Conservation (phyloP, 2,797 vertebrate genomes). For the Dermochelys coriacea region DNA sequence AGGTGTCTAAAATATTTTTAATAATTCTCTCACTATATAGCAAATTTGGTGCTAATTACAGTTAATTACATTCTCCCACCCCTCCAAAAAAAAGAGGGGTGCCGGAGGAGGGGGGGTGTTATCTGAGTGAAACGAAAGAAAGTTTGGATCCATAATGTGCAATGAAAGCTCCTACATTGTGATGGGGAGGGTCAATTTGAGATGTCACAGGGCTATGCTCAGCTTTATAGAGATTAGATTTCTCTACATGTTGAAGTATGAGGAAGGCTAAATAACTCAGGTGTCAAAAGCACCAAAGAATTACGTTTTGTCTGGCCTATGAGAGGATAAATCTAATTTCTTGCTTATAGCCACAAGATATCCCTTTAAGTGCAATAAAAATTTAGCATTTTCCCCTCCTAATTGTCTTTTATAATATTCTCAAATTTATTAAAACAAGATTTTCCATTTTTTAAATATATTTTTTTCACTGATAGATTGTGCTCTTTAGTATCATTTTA, state of each 20-base stretch:
- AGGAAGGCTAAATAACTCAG: slow-evolving; percentile 79
- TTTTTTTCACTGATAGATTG: slow-evolving; percentile 81
- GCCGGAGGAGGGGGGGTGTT: background rate
- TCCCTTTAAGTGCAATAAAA: slow-evolving; percentile 71
- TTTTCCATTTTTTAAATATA: slow-evolving; percentile 73
- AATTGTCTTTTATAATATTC: slow-evolving; percentile 70
- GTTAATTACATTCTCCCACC: slow-evolving; percentile 69
- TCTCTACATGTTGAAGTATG: slow-evolving; percentile 65
- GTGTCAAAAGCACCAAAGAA: slow-evolving; percentile 79
- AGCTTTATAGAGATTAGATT: slow-evolving; percentile 66
- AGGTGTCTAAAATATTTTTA: slow-evolving; percentile 65
- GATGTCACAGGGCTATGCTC: slow-evolving; percentile 43
- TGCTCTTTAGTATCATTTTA: slow-evolving; percentile 88
- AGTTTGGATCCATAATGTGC: slow-evolving; percentile 67
- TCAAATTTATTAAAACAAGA: slow-evolving; percentile 78
- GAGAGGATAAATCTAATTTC: slow-evolving; percentile 72
- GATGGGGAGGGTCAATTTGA: slow-evolving; percentile 53
- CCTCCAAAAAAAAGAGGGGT: slow-evolving; percentile 5
- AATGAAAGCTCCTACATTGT: slow-evolving; percentile 64
- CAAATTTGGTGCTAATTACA: slow-evolving; percentile 71
- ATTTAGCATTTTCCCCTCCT: slow-evolving; percentile 38
- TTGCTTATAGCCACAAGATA: slow-evolving; percentile 40
- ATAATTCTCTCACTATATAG: slow-evolving; percentile 52
- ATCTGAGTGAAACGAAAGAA: slow-evolving; percentile 61
- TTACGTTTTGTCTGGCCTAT: slow-evolving; percentile 76